Evolutionary conservation across 1,140 invertebrate genomes (phyloP).

Genomic region (Marisa cornuarietis): DNA sequence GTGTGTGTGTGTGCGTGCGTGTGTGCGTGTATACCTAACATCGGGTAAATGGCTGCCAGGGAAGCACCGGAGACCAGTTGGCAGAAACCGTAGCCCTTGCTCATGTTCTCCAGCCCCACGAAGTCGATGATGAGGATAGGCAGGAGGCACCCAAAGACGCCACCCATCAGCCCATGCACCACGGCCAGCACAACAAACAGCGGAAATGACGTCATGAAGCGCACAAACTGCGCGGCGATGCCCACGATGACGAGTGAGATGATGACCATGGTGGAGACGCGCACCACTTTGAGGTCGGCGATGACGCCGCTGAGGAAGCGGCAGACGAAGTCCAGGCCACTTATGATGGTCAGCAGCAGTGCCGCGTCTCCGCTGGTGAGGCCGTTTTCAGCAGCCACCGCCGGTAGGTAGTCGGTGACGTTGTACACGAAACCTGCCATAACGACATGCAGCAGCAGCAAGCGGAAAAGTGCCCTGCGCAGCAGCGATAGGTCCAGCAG

Average conservation of each 20-base stretch:
- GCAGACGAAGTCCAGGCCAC: no score
- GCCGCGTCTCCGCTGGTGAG: no score
- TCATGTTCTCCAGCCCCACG: slow-evolving; percentile 1
- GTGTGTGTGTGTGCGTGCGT: no score
- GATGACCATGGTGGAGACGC: slow-evolving; percentile 3
- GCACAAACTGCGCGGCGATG: not conserved
- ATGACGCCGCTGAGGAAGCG: no score
- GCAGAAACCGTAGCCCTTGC: not conserved
- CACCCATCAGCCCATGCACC: not conserved
- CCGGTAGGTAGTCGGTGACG: no score
- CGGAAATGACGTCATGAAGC: slow-evolving; percentile 5
- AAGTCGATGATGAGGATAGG: not conserved
- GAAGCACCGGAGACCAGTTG: not conserved
- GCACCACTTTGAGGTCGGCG: not conserved
- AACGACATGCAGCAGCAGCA: no score
- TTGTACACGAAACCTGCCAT: no score
- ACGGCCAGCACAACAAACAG: slow-evolving; percentile 1
- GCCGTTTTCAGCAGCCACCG: no score
- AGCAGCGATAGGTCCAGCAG: no score
- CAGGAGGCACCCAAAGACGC: not conserved
- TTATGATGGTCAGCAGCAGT: no score
- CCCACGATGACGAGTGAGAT: not conserved
- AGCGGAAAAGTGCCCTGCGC: no score
- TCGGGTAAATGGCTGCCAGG: not conserved
- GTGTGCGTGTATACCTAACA: not conserved